Percentiles rank a stretch among this genome's conserved stretches.
Evolutionary conservation across 2,797 vertebrate species (phyloP).

Genomic region (Kryptopterus vitreolus): DNA sequence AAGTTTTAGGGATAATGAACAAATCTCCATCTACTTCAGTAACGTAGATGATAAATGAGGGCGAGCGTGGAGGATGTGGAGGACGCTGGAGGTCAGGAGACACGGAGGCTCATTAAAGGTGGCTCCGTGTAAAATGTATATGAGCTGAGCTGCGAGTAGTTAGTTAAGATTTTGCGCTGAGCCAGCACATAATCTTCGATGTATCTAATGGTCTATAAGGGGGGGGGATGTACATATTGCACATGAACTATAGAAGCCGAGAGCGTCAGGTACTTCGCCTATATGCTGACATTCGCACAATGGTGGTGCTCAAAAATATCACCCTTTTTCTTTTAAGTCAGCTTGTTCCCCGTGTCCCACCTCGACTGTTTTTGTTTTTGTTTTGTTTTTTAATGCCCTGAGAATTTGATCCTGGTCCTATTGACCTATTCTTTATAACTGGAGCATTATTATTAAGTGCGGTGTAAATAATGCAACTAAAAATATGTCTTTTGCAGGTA

Average conservation of each 20-base stretch:
- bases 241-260: background rate
- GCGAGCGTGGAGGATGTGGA: conserved; percentile 23
- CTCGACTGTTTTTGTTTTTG: too few relatives aligned
- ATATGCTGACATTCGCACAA: conserved; percentile 12
- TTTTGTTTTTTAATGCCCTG: too few relatives aligned
- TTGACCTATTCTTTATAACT: background rate
- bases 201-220: background rate
- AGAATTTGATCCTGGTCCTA: background rate
- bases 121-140: background rate
- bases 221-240: background rate
- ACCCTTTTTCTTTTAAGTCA: background rate
- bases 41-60: conserved; percentile 34
- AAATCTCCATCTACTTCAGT: background rate
- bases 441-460: background rate
- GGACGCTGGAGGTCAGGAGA: background rate
- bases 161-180: background rate
- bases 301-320: background rate
- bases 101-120: background rate
- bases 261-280: background rate
- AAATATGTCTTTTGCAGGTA: background rate
- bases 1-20: too few relatives aligned
- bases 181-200: background rate
- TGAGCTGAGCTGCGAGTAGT: background rate
- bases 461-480: too few relatives aligned
- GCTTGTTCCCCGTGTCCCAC: too few relatives aligned